A percentile compares a stretch with the other conserved stretches of the same genome.
Evolutionary conservation across 1,140 invertebrate species (phyloP).

Genomic region (Aphis gossypii): DNA sequence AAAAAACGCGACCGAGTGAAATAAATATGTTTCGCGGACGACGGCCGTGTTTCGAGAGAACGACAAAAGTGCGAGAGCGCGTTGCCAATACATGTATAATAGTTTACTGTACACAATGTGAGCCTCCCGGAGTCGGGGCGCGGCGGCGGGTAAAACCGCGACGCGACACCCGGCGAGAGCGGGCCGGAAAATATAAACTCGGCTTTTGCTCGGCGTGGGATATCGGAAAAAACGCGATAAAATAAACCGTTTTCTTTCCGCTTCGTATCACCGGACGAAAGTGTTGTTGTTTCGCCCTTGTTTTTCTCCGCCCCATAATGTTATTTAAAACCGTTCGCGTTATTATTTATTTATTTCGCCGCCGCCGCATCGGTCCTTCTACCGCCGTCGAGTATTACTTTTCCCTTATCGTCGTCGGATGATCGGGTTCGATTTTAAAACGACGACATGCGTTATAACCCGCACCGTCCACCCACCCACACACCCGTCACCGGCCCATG

Average conservation of each 20-base stretch:
- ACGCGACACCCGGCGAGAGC: background rate
- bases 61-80: background rate
- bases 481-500: no score
- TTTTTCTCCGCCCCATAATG: constrained; percentile 40
- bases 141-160: background rate
- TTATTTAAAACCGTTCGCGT: constrained; percentile 9
- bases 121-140: background rate
- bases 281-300: background rate
- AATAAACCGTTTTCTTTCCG: constrained; percentile 35
- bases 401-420: background rate
- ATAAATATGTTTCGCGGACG: background rate
- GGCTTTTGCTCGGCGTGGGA: background rate
- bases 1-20: background rate
- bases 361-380: background rate
- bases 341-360: constrained; percentile 6
- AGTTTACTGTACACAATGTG: background rate
- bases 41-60: background rate
- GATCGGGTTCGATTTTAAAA: background rate
- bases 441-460: background rate
- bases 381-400: background rate
- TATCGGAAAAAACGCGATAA: constrained; percentile 51
- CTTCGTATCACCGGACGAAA: constrained; percentile 27
- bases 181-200: constrained; percentile 4
- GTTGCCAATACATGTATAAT: background rate
- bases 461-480: no score